Conservation (phyloP, 2,888 invertebrate species). For the Rutpela maculata region DNA sequence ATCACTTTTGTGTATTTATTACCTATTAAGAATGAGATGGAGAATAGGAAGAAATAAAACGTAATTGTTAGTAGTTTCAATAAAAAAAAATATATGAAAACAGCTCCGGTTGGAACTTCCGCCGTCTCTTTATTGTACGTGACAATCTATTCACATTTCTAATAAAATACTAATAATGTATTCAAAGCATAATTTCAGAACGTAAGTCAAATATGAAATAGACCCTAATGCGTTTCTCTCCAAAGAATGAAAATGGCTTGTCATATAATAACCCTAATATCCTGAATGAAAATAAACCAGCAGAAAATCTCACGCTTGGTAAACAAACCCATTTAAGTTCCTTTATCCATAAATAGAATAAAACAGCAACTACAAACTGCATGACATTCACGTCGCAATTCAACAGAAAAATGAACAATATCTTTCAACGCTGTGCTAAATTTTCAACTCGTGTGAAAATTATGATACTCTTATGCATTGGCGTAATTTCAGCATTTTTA, state of each 20-base stretch:
- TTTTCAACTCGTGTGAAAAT: constrained; percentile 25
- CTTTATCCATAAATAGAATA: constrained; percentile 22
- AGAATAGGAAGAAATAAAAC: too few relatives aligned
- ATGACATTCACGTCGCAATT: constrained; percentile 28
- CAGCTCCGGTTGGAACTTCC: not conserved
- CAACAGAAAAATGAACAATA: constrained; percentile 18
- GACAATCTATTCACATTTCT: not conserved
- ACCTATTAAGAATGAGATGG: too few relatives aligned
- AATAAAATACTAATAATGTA: constrained; percentile 4
- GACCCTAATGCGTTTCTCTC: not conserved
- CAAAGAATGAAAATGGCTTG: constrained; percentile 1
- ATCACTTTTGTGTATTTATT: too few relatives aligned
- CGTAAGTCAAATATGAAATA: not conserved
- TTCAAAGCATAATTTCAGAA: not conserved
- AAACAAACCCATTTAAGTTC: constrained; percentile 37
- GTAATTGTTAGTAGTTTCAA: too few relatives aligned
- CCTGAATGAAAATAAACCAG: constrained; percentile 26
- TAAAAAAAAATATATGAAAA: not conserved
- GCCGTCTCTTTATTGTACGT: not conserved
- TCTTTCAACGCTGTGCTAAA: not conserved
- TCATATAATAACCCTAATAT: constrained; percentile 18
- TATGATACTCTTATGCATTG: constrained; percentile 18
- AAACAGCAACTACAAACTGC: constrained; percentile 25
- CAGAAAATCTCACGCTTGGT: constrained; percentile 13
- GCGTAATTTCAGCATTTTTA: too few relatives aligned